These are phyloP conservation scores for Otus scops DNA, from an alignment of 2,797 vertebrate genomes.

Conservation along the genomic window DNA sequence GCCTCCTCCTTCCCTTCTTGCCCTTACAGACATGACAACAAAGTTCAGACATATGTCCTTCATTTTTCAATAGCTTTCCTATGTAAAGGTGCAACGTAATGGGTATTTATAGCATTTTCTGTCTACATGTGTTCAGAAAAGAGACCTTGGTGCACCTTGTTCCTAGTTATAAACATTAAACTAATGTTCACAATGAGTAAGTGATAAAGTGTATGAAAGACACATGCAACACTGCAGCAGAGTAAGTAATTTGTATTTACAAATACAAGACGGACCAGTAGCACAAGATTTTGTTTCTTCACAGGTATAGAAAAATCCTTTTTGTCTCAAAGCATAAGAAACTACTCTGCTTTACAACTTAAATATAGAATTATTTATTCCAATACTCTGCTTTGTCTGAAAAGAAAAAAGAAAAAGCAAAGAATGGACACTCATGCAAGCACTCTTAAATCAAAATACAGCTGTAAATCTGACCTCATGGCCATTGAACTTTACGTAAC, in stretches of 20 bases:
- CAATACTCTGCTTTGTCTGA: neutral
- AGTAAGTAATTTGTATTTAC: neutral
- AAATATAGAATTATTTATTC: neutral
- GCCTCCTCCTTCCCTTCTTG: neutral
- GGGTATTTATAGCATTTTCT: neutral
- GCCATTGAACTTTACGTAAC: neutral
- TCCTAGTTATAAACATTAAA: neutral
- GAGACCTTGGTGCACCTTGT: too few species aligned
- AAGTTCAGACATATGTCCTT: neutral
- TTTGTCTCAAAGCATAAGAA: neutral
- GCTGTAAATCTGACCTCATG: slow-evolving; percentile 1
- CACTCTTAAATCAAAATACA: neutral
- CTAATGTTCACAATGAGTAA: neutral
- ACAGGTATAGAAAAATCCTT: neutral
- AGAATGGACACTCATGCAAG: neutral
- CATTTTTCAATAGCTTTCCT: neutral
- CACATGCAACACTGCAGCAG: neutral
- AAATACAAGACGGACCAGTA: neutral
- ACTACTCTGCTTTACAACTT: neutral
- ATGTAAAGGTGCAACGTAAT: neutral
- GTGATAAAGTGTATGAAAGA: neutral
- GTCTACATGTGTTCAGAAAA: neutral
- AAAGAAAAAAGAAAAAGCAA: neutral
- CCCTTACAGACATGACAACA: neutral
- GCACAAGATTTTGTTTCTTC: neutral